These are phyloP conservation scores for Polyodon spathula DNA, from an alignment of 2,113 vertebrate species.

Conservation along the genomic window DNA sequence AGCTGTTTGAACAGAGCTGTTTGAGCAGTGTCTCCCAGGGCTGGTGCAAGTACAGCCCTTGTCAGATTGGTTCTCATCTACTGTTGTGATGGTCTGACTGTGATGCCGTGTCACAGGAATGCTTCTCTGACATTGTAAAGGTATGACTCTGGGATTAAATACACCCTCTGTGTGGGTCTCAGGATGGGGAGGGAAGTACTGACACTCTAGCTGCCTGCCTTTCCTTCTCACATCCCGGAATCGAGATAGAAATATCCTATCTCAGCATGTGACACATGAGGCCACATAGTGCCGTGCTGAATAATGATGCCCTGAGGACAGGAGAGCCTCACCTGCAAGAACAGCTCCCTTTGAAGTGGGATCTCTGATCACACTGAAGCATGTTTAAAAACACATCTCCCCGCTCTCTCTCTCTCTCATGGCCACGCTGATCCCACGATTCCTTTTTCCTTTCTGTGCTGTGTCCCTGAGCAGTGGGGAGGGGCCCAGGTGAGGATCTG, in stretches of 20 bases:
- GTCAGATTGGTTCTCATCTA: no score
- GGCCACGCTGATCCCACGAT: not conserved
- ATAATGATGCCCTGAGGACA: not conserved
- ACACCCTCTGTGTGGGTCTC: not conserved
- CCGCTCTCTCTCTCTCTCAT: not conserved
- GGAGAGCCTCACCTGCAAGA: not conserved
- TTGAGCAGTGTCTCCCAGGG: no score
- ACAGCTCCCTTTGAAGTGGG: not conserved
- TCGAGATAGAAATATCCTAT: not conserved
- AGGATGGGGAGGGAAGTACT: not conserved
- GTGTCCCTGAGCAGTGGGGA: no score
- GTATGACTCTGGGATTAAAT: no score
- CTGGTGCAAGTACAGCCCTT: no score
- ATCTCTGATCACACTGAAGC: not conserved
- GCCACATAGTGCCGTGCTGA: not conserved
- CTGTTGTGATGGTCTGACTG: no score
- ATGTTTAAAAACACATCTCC: not conserved
- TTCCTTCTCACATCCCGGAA: not conserved
- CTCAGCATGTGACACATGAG: not conserved
- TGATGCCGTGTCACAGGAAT: no score
- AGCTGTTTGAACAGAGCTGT: no score
- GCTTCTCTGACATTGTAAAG: no score
- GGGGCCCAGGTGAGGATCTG: no score
- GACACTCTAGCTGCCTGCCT: not conserved
- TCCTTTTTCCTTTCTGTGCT: not conserved